Evolutionary conservation across 2,113 vertebrate genomes (phyloP).

Genomic region (Peromyscus leucopus): DNA sequence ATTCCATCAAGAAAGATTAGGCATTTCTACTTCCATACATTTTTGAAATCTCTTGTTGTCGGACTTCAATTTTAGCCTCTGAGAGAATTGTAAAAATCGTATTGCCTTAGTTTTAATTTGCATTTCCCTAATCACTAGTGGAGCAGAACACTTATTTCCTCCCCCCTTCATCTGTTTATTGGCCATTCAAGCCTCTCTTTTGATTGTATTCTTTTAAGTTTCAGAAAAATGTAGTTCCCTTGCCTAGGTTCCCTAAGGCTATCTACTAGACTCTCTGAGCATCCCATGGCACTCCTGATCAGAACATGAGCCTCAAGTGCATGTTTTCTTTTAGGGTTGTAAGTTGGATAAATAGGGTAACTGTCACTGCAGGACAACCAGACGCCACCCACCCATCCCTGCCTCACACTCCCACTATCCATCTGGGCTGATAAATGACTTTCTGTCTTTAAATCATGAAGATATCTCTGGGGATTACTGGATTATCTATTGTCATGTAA

Average conservation of each 20-base stretch:
- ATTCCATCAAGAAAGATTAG: not conserved
- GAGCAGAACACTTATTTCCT: not conserved
- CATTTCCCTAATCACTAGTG: not conserved
- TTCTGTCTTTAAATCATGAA: slow-evolving; percentile 42
- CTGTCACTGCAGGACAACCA: not conserved
- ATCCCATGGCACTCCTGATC: not conserved
- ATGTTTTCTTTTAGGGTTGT: not conserved
- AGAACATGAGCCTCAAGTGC: not conserved
- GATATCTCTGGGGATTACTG: not conserved
- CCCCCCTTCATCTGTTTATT: not conserved
- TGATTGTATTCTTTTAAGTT: not conserved
- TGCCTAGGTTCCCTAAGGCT: not conserved
- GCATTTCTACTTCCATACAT: not conserved
- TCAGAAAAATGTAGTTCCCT: not conserved
- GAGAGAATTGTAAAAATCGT: not conserved
- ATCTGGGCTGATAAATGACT: not conserved
- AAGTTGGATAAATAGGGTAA: not conserved
- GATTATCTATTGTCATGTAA: not conserved
- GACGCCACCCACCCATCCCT: not conserved
- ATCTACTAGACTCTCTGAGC: not conserved
- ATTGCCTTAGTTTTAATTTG: slow-evolving; percentile 13
- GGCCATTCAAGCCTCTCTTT: not conserved
- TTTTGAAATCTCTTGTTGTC: not conserved
- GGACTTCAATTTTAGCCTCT: not conserved
- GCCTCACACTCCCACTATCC: not conserved